These are phyloP conservation scores for Stenolophus ochropezus DNA, from an alignment of 2,888 invertebrate species.

Conservation along the genomic window DNA sequence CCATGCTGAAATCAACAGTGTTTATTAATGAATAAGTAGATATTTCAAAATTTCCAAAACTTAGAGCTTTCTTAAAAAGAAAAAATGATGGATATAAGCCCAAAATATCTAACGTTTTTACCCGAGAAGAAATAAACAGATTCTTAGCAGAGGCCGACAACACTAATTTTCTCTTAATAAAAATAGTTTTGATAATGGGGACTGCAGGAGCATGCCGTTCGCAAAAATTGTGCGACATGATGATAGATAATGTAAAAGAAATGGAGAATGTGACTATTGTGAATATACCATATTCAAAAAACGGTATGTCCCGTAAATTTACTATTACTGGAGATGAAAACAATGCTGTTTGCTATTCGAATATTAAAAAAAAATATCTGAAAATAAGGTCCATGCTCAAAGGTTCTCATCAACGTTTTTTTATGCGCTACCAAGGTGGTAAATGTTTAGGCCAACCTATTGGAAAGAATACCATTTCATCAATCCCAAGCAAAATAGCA, in stretches of 20 bases:
- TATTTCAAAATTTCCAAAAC: not conserved
- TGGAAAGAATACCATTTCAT: not conserved
- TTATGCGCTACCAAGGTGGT: not conserved
- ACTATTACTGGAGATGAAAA: not conserved
- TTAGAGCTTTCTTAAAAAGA: not conserved
- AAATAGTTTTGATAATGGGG: not conserved
- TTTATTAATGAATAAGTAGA: not conserved
- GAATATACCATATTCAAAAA: not conserved
- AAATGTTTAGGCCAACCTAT: not conserved
- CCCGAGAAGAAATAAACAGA: not conserved
- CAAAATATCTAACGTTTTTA: not conserved
- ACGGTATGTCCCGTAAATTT: not conserved
- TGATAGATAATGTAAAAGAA: slow-evolving; percentile 60
- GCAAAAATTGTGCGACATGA: slow-evolving; percentile 71
- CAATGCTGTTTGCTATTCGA: not conserved
- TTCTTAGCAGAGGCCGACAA: not conserved
- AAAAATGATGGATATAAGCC: not conserved
- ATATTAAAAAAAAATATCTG: not conserved
- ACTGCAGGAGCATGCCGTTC: slow-evolving; percentile 74
- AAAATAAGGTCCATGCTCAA: not conserved
- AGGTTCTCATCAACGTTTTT: not conserved
- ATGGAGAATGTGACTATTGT: not conserved
- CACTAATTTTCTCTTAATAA: not conserved
- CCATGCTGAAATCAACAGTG: not conserved
- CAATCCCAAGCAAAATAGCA: not conserved